Conservation (phyloP, 2,113 vertebrate species). For the Blennius ocellaris region DNA sequence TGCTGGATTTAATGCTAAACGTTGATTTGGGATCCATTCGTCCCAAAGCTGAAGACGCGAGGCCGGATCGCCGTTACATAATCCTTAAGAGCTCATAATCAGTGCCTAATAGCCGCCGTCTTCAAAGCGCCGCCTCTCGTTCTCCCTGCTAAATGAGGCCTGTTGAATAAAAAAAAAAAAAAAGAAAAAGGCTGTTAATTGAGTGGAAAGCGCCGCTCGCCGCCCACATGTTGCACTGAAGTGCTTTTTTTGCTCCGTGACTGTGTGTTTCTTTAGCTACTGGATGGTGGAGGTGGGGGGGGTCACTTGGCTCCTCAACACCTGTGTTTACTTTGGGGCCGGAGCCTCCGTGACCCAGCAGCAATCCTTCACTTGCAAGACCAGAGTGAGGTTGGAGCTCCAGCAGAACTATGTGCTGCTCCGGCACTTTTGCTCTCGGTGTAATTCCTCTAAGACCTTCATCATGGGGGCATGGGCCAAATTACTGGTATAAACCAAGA, state of each 20-base stretch:
- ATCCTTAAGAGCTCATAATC: conserved; percentile 58
- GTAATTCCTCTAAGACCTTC: conserved; percentile 77
- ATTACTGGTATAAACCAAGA: conserved; percentile 70
- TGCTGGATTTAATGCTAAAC: no score
- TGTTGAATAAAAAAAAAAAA: conserved; percentile 60
- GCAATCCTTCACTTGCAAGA: conserved; percentile 81
- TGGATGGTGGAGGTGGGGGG: conserved; percentile 76
- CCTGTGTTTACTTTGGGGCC: conserved; percentile 90
- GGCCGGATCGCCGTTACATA: conserved; percentile 38
- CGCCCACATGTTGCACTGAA: conserved; percentile 44
- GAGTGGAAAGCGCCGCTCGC: conserved; percentile 59
- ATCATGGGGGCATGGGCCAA: conserved; percentile 64
- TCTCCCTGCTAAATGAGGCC: conserved; percentile 77
- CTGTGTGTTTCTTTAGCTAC: conserved; percentile 79
- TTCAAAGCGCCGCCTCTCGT: conserved; percentile 61
- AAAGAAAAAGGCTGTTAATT: conserved; percentile 65
- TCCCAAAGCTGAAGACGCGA: conserved; percentile 52
- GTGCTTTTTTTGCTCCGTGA: conserved; percentile 66
- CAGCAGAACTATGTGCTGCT: conserved; percentile 76
- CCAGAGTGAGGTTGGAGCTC: conserved; percentile 80
- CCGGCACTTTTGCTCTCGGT: conserved; percentile 77
- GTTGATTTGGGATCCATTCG: conserved; percentile 32
- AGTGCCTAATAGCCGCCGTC: conserved; percentile 64
- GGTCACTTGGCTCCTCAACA: conserved; percentile 81
- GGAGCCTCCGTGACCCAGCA: conserved; percentile 78